Evolutionary conservation across 2,888 invertebrate species (phyloP).

Genomic region (Cotesia congregata): DNA sequence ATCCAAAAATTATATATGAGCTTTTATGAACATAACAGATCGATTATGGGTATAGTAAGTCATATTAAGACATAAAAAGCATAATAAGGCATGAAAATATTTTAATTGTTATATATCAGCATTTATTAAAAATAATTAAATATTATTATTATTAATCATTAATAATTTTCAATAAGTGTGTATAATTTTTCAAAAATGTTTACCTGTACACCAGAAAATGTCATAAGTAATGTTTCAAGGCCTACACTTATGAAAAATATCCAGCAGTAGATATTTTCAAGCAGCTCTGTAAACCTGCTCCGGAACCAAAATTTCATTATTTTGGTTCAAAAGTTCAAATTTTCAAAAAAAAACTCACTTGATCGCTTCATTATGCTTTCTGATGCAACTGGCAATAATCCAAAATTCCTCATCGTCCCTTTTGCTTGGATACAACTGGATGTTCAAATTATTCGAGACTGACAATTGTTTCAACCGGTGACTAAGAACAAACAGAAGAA

Average conservation of each 20-base stretch:
- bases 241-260: conserved; percentile 12
- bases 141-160: too few relatives aligned
- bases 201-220: conserved; percentile 26
- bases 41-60: too few relatives aligned
- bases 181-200: not conserved
- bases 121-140: too few relatives aligned
- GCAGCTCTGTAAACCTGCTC: not conserved
- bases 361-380: conserved; percentile 11
- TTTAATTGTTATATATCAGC: too few relatives aligned
- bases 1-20: too few relatives aligned
- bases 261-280: conserved; percentile 8
- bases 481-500: not conserved
- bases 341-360: conserved; percentile 1
- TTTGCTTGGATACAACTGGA: conserved; percentile 11
- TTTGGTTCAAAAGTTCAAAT: not conserved
- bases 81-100: too few relatives aligned
- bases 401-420: not conserved
- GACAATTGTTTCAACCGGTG: not conserved
- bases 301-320: too few relatives aligned
- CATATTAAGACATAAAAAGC: too few relatives aligned
- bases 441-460: not conserved
- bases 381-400: conserved; percentile 14
- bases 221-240: conserved; percentile 2
- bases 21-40: too few relatives aligned
- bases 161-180: not conserved